These are phyloP conservation scores for Rhingia rostrata DNA, from an alignment of 2,888 invertebrate species.

Conservation along the genomic window DNA sequence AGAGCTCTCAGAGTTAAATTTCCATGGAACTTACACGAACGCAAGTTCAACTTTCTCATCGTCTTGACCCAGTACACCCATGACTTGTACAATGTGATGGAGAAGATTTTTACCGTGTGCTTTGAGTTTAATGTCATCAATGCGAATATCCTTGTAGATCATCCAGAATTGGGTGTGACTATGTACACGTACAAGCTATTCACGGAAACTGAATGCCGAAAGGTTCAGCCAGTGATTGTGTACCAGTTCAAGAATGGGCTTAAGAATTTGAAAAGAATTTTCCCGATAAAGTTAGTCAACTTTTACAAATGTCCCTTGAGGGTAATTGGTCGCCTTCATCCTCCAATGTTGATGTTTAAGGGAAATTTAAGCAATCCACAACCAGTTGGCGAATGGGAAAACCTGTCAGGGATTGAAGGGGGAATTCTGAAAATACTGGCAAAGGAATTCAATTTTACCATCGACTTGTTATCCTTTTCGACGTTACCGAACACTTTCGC, in stretches of 20 bases:
- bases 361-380: conserved; percentile 76
- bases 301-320: conserved; percentile 77
- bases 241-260: conserved; percentile 73
- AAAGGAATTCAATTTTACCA: neutral
- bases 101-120: conserved; percentile 76
- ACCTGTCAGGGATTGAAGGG: conserved; percentile 79
- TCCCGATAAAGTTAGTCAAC: conserved; percentile 59
- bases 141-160: conserved; percentile 76
- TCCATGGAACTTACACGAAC: conserved; percentile 75
- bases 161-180: conserved; percentile 45
- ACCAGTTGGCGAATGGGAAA: conserved; percentile 67
- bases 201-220: conserved; percentile 51
- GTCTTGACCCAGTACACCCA: conserved; percentile 72
- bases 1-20: conserved; percentile 75
- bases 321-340: conserved; percentile 75
- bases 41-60: conserved; percentile 78
- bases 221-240: conserved; percentile 67
- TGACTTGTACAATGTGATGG: conserved; percentile 32
- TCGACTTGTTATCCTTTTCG: too few relatives aligned
- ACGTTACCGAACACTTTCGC: too few relatives aligned
- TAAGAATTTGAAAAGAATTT: conserved; percentile 4
- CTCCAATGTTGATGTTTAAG: conserved; percentile 77
- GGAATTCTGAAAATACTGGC: conserved; percentile 77
- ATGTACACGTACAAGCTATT: conserved; percentile 73
- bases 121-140: conserved; percentile 76